phyloP scores from a whole-genome alignment of 1,140 invertebrate species.

The Achroia grisella region DNA sequence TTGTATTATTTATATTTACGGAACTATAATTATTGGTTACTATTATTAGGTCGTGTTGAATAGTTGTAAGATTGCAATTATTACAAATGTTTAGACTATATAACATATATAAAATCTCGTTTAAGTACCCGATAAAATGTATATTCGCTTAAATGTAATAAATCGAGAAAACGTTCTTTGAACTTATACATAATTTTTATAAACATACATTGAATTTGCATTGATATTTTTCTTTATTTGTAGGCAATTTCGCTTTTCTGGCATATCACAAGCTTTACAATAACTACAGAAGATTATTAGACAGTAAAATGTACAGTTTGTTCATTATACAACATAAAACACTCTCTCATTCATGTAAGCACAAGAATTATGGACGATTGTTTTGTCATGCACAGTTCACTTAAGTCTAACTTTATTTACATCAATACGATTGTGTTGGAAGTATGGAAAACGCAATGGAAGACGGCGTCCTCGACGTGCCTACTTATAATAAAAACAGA shows the following conservation, averaged over 20 bases:
- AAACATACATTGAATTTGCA: conserved; percentile 19
- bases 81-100: too few species aligned
- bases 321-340: conserved; percentile 58
- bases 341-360: conserved; percentile 17
- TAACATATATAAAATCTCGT: too few species aligned
- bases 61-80: too few species aligned
- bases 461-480: conserved; percentile 56
- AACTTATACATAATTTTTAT: too few species aligned
- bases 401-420: conserved; percentile 43
- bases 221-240: conserved; percentile 21
- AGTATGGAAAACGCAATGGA: conserved; percentile 63
- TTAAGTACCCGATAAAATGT: too few species aligned
- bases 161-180: too few species aligned
- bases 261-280: conserved; percentile 45
- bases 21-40: too few species aligned
- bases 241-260: conserved; percentile 32
- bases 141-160: too few species aligned
- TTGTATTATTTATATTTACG: too few species aligned
- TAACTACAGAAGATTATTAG: too few species aligned
- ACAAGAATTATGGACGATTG: conserved; percentile 24
- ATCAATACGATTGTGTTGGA: conserved; percentile 26
- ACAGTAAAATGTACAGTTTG: conserved; percentile 23
- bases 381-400: conserved; percentile 52
- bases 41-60: too few species aligned
- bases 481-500: conserved; percentile 47